A percentile compares a stretch with the other conserved stretches of the same genome.
phyloP scores from a whole-genome alignment of 2,797 vertebrate genomes.

The Crocodylus rhombifer region DNA sequence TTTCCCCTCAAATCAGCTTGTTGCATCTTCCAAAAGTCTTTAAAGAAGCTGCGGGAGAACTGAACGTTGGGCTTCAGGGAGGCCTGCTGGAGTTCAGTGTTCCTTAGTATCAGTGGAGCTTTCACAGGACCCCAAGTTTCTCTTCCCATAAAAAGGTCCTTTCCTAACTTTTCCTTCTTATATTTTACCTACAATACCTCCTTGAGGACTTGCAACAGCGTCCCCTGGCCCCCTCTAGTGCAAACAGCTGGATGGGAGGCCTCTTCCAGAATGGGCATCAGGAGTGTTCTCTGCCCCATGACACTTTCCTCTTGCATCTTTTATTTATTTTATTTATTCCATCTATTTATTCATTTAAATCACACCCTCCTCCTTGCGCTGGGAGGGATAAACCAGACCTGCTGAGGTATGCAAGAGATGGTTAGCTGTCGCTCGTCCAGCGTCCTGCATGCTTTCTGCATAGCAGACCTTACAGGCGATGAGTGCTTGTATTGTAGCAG shows the following conservation, averaged over 20 bases:
- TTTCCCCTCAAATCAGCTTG: background rate
- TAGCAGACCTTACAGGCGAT: background rate
- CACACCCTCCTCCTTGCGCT: background rate
- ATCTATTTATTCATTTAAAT: background rate
- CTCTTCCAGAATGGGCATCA: background rate
- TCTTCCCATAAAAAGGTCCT: background rate
- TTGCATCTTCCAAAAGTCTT: background rate
- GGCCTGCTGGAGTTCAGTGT: background rate
- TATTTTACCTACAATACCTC: background rate
- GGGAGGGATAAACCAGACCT: constrained; percentile 28
- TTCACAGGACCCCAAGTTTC: background rate
- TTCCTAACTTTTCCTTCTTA: background rate
- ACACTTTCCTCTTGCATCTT: background rate
- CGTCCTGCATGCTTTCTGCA: background rate
- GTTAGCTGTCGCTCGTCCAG: background rate
- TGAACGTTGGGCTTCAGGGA: background rate
- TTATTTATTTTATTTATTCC: background rate
- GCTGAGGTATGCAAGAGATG: constrained; percentile 4
- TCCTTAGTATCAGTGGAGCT: background rate
- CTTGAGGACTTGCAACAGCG: background rate
- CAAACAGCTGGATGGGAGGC: background rate
- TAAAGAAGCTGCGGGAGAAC: background rate
- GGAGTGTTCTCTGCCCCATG: background rate
- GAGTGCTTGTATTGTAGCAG: background rate
- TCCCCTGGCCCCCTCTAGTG: background rate